Evolutionary conservation across 2,797 vertebrate genomes (phyloP).

Genomic region (Labroides dimidiatus): DNA sequence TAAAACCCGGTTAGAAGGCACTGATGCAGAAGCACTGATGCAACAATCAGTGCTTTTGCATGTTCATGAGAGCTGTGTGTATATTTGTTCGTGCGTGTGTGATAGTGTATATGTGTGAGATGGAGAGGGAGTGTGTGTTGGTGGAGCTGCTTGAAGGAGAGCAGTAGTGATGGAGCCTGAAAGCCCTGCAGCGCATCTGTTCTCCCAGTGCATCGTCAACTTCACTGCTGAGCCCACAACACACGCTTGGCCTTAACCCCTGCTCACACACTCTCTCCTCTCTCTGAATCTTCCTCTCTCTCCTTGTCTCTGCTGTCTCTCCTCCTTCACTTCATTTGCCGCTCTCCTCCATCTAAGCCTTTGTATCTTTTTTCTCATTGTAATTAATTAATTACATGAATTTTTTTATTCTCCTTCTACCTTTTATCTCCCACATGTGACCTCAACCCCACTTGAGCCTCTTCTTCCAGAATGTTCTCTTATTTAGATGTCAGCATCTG

Average conservation of each 20-base stretch:
- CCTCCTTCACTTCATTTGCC: slow-evolving; percentile 30
- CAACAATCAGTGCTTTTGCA: slow-evolving; percentile 67
- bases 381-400: slow-evolving; percentile 23
- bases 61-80: slow-evolving; percentile 62
- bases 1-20: slow-evolving; percentile 49
- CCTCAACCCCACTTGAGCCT: not conserved
- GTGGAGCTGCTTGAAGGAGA: slow-evolving; percentile 81
- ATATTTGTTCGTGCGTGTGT: slow-evolving; percentile 34
- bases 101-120: slow-evolving; percentile 16
- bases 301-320: slow-evolving; percentile 44
- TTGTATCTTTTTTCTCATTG: slow-evolving; percentile 22
- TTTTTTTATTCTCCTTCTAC: slow-evolving; percentile 18
- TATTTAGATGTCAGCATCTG: slow-evolving; percentile 30
- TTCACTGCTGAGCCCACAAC: slow-evolving; percentile 75
- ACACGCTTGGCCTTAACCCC: slow-evolving; percentile 71
- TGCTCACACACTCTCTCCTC: slow-evolving; percentile 48
- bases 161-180: slow-evolving; percentile 83
- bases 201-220: slow-evolving; percentile 82
- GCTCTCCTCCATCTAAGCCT: slow-evolving; percentile 39
- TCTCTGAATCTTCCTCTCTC: slow-evolving; percentile 38
- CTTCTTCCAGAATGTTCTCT: slow-evolving; percentile 3
- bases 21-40: slow-evolving; percentile 51
- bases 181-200: slow-evolving; percentile 82
- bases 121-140: slow-evolving; percentile 58
- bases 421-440: not conserved